Evolutionary conservation across 2,113 vertebrate species (phyloP), one percentile per base, ranked within the genome.

Genomic region (Myxocyprinus asiaticus): DNA sequence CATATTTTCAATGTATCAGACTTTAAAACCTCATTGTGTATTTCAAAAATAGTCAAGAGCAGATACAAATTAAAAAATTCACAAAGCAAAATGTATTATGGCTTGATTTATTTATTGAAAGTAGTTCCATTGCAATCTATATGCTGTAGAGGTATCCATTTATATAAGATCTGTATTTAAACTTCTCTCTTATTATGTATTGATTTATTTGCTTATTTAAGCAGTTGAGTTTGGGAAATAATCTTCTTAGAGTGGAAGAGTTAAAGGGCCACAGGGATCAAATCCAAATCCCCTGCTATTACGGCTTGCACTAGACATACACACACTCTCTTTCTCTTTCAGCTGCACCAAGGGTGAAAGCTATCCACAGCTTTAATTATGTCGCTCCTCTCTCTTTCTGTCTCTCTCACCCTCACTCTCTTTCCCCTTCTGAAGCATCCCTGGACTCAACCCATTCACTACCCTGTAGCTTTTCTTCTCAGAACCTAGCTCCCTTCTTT

Each of bases 161-260:
- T 33, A 33, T 33, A 33, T 33, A 33, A 33, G 22, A 33, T 33
- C 22, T 33, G 22, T 33, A 33, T 75, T 47, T 63, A 58, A 7
- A 47, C 78, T 70, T 68, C 45, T 73, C 73, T 56, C 42, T 4
- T 72, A 86, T 88, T 90, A 90, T 90, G 87, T 42, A 76, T 51
- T 65, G 59, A 64, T 64, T 76, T 76, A 76, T 76, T 76, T 76
- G 47, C 47, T 65, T 65, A 64, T 76, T 76, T 76, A 48, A 63
- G 48, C 17, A 51, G 87, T 89, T 89, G 88, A 90, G 89, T 90
- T 90, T 90, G 87, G 83, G 88, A 83, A 73, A 87, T 92, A 92
- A 93, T 93, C 91, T 91, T 91, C 90, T 92, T 93, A 92, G 90
- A 91, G 90, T 87, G 88, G 88, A 91, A 88, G 90, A 92, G 89